Conservation (phyloP, 2,113 vertebrate genomes). For the Mobula birostris region DNA sequence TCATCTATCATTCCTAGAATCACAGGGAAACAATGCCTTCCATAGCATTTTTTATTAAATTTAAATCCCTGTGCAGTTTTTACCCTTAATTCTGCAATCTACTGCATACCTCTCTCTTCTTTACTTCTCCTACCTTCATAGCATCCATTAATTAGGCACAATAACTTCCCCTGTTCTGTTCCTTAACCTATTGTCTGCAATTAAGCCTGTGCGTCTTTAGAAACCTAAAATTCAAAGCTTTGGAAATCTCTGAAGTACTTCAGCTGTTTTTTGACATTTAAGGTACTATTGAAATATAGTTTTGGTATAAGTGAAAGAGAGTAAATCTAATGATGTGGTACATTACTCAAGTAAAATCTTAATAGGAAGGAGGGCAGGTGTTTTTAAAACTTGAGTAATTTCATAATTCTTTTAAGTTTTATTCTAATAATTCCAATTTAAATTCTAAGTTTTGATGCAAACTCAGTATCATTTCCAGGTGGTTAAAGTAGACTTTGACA, state of each 20-base stretch:
- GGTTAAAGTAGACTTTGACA: neutral
- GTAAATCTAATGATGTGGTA: neutral
- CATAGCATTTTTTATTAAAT: neutral
- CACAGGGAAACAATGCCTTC: neutral
- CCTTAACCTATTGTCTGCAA: neutral
- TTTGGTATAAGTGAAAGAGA: neutral
- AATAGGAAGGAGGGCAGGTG: neutral
- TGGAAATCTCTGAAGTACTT: neutral
- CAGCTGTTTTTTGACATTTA: neutral
- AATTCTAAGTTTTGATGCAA: neutral
- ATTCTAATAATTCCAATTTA: too few relatives aligned
- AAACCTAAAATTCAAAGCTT: neutral
- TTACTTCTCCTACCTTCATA: too few relatives aligned
- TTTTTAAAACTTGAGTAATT: neutral
- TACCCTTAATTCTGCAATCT: neutral
- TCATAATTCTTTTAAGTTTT: neutral
- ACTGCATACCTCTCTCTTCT: neutral
- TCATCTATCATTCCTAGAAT: neutral
- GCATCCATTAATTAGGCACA: too few relatives aligned
- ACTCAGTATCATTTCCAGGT: neutral
- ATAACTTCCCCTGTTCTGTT: neutral
- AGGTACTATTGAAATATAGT: neutral
- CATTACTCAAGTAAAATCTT: neutral
- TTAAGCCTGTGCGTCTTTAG: neutral
- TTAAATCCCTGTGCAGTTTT: neutral